These are phyloP conservation scores for Lateolabrax maculatus DNA, from an alignment of 2,797 vertebrate genomes.

Conservation along the genomic window DNA sequence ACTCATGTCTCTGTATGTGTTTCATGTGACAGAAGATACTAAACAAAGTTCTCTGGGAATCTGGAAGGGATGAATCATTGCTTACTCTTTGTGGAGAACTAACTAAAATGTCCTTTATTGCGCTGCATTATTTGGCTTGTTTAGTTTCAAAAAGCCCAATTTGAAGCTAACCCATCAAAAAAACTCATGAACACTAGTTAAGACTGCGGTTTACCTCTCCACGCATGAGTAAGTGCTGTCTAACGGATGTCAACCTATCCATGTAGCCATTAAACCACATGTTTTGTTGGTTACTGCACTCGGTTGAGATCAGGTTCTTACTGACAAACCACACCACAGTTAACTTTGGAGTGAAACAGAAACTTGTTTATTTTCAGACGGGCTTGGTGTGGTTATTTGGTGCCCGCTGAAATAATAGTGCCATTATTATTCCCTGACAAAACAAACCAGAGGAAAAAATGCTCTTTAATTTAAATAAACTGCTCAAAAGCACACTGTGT, in stretches of 20 bases:
- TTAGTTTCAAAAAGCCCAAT: slow-evolving; percentile 1
- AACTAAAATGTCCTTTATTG: not conserved
- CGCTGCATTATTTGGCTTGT: not conserved
- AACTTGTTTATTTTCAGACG: not conserved
- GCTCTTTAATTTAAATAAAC: not conserved
- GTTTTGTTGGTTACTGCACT: slow-evolving; percentile 30
- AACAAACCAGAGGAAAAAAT: slow-evolving; percentile 19
- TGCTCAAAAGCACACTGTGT: not conserved
- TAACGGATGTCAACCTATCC: slow-evolving; percentile 33
- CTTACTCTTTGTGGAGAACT: not conserved
- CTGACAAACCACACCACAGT: slow-evolving; percentile 13
- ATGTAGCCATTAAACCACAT: slow-evolving; percentile 19
- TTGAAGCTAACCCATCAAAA: not conserved
- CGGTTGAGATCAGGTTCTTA: not conserved
- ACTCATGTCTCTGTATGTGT: not conserved
- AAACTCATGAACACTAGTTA: slow-evolving; percentile 11
- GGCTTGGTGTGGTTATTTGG: not conserved
- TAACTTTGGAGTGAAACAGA: slow-evolving; percentile 1
- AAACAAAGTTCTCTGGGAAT: slow-evolving; percentile 22
- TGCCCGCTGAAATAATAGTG: not conserved
- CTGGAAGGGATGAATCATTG: not conserved
- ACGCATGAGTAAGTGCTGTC: slow-evolving; percentile 18
- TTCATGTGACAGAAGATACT: slow-evolving; percentile 1
- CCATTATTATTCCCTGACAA: not conserved
- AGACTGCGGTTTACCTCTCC: slow-evolving; percentile 5